These are phyloP conservation scores for Brenthis hecate DNA, from an alignment of 2,888 invertebrate genomes.

Conservation along the genomic window DNA sequence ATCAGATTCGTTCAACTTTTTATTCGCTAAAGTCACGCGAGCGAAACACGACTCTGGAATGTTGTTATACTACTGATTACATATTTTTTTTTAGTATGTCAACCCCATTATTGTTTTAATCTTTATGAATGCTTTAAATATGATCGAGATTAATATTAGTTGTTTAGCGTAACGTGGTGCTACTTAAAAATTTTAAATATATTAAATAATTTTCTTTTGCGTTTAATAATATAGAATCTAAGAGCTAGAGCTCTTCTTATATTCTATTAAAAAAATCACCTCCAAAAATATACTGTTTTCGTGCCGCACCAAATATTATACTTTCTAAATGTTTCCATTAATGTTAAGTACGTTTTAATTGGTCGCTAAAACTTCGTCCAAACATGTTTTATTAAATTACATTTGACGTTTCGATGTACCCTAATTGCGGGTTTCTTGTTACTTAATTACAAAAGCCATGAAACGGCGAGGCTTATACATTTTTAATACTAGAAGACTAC, in stretches of 20 bases:
- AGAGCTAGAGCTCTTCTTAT: no score
- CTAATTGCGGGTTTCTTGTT: conserved; percentile 19
- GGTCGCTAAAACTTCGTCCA: conserved; percentile 3
- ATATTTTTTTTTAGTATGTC: conserved; percentile 42
- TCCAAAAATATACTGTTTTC: no score
- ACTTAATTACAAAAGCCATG: conserved; percentile 16
- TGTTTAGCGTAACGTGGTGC: no score
- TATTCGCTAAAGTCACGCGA: conserved; percentile 71
- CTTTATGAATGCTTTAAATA: conserved; percentile 26
- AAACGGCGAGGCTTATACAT: conserved; percentile 14
- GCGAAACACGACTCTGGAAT: conserved; percentile 67
- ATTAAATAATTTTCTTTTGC: no score
- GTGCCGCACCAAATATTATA: no score
- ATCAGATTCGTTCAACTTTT: conserved; percentile 74
- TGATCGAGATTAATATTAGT: no score
- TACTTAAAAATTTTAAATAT: no score
- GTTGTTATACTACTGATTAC: conserved; percentile 59
- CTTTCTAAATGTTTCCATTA: conserved; percentile 1
- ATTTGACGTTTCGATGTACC: conserved; percentile 23
- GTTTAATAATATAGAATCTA: no score
- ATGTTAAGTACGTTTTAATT: conserved; percentile 18
- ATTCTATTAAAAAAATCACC: no score
- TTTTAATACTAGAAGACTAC: conserved; percentile 2
- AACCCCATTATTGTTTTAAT: conserved; percentile 8
- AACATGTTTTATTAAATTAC: conserved; percentile 20